Base-by-base conservation (phyloP, 2,888 invertebrate genomes). In the Noctua janthe region DNA sequence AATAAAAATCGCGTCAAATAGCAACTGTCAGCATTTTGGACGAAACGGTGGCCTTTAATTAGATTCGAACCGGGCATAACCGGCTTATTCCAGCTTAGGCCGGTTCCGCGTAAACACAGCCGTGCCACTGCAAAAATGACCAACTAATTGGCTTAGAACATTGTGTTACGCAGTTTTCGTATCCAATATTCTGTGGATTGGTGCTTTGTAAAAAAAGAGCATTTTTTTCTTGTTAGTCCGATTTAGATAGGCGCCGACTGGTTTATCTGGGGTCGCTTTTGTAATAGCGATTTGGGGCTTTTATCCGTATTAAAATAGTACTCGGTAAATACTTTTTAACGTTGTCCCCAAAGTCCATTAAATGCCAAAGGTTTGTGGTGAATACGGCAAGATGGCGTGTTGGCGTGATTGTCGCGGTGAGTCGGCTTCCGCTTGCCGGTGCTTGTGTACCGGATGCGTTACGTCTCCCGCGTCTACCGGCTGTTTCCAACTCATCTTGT, bases 121-220 rank as follows among this genome's bases (percentile, higher is more conserved):
- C 95, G 94, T 93, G 95, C 93, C 91, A 93, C 93, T 95, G 96
- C 94, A 96, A 96, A 97, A 96, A 96, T 96, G 95, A 95, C 94
- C 95, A 95, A 93, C 96, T 97, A 97, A 96, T 96, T 96, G 97
- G 97, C 96, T 96, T 96, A 96, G 95, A 94, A 95, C 94, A 94
- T 94, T 94, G 93, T 94, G 94, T 94, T 94, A 94, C 95, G 93
- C 94, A 94, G 94, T 95, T 90, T 94, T 94, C 94, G 95, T 95
- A 95, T 94, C 94, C 94, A 94, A 96, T 96, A 95, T 95, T 93
- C 94, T 89, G 92, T 93, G 93, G 93, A 95, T 94, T 93, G 94
- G 94, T 90, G 89, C 93, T 93, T 92, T 91, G 92, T 93, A 92
- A 94, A 95, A 93, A 92, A 90, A 86, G 87, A 70, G 20, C 69